Percentiles rank a stretch among this genome's conserved stretches.
Evolutionary conservation across 2,888 invertebrate genomes (phyloP).

Genomic region (Pachycephus smyrnensis): DNA sequence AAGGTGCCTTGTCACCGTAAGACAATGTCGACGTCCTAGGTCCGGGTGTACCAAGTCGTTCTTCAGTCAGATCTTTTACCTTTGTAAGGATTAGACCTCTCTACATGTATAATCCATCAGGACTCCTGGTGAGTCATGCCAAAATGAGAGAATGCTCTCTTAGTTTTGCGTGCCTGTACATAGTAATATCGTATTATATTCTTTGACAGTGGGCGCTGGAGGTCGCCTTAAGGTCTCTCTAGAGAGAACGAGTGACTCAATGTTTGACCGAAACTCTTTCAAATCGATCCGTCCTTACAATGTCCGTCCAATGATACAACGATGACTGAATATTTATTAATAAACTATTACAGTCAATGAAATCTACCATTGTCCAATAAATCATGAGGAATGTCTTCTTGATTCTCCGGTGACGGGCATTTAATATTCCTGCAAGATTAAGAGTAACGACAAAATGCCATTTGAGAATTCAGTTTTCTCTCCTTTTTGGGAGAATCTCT

Average conservation of each 20-base stretch:
- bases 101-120: background rate
- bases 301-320: background rate
- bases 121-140: background rate
- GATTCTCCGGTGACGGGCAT: background rate
- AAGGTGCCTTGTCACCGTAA: background rate
- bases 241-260: background rate
- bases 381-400: background rate
- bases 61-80: background rate
- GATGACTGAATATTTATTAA: background rate
- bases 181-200: background rate
- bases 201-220: background rate
- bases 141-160: background rate
- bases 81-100: background rate
- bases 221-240: background rate
- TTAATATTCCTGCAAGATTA: background rate
- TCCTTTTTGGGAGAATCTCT: background rate
- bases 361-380: background rate
- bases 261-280: background rate
- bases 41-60: background rate
- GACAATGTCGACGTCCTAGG: background rate
- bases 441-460: background rate
- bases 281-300: background rate
- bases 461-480: background rate
- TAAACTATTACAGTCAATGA: background rate
- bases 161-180: background rate